These are phyloP conservation scores for Solenodon paradoxus DNA, from an alignment of 2,113 vertebrate species.

Conservation along the genomic window DNA sequence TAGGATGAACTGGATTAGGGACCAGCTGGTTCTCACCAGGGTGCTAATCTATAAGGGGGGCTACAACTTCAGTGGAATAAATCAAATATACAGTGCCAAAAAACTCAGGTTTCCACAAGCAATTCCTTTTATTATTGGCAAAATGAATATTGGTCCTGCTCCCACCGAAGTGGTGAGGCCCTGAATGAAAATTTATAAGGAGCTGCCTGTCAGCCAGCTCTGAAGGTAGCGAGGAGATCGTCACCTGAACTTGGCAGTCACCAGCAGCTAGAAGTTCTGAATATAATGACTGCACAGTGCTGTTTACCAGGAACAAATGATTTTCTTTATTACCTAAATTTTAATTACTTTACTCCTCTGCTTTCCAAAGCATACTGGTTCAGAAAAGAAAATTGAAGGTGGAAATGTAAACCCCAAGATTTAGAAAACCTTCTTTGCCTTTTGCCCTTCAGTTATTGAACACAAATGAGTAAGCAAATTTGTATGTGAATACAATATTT, in stretches of 20 bases:
- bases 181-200: conserved; percentile 33
- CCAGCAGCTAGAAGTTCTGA: neutral
- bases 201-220: conserved; percentile 12
- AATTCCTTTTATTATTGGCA: conserved; percentile 60
- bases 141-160: conserved; percentile 60
- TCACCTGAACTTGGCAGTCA: conserved; percentile 47
- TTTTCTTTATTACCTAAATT: conserved; percentile 6
- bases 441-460: neutral
- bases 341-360: neutral
- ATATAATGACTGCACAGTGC: neutral
- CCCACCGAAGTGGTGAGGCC: neutral
- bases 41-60: conserved; percentile 62
- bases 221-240: neutral
- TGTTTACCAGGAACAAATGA: neutral
- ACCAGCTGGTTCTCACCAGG: conserved; percentile 66
- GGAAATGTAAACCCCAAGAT: neutral
- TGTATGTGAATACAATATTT: neutral
- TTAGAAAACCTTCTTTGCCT: neutral
- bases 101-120: conserved; percentile 49
- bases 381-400: neutral
- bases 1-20: conserved; percentile 53
- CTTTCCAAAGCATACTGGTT: neutral
- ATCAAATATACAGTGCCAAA: conserved; percentile 64
- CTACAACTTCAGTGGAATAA: conserved; percentile 59
- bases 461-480: neutral